Evolutionary conservation across 2,113 vertebrate species (phyloP), one percentile per base, ranked within the genome.

Genomic region (Limanda limanda): DNA sequence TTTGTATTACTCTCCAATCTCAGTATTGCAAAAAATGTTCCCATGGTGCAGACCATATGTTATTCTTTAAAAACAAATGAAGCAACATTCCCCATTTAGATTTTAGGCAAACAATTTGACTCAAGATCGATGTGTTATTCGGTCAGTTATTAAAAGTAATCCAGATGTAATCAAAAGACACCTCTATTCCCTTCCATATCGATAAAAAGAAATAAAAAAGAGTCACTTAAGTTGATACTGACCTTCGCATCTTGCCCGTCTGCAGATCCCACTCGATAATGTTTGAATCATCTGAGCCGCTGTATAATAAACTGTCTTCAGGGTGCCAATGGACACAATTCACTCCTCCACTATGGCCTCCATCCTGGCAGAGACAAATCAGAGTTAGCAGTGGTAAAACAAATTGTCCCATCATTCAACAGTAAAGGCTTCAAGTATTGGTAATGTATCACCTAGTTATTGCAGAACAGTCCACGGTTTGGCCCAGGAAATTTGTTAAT

Each of bases 291-390:
- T 98, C 96, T 93, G 97, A 97, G 86, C 96, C 97, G 61, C 97
- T 99, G 94, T 97, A 98, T 75, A 99, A 93, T 84, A 94, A 94
- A 74, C 86, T 93, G 74, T 94, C 96, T 55, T 96, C 94, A 51
- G 95, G 96, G 78, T 99, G 97, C 97, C 97, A 99, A 90, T 97
- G 94, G 71, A 98, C 93, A 82, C 96, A 96, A 84, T 97, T 98
- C 56, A 99, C 95, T 84, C 88, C 94, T 75, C 81, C 96, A 77
- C 94, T 95, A 65, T 99, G 97, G 59, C 96, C 96, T 84, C 95
- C 97, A 60, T 94, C 96, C 97, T 98, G 70, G 2, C 57, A 79
- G 55, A 57, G 15, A 85, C 6, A 51, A 11, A 60, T 4, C 1
- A 21, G 5, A 55, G 27, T 54, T 66, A 52, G 18, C 13, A 56